Conservation (phyloP, 2,888 invertebrate species). For the Oscheius sp. region DNA sequence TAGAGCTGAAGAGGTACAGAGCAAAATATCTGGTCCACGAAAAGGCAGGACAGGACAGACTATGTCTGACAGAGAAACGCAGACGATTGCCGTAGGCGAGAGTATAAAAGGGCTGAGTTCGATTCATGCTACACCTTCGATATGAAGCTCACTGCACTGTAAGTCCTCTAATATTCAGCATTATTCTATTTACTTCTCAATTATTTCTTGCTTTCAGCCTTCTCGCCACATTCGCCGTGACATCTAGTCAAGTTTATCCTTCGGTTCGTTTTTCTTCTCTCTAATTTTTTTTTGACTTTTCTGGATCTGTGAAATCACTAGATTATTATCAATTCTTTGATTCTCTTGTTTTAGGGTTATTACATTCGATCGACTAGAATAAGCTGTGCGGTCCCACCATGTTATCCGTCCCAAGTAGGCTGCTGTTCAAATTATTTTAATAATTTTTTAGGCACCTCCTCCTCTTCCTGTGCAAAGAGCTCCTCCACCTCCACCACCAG, state of each 20-base stretch:
- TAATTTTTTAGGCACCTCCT: conserved; percentile 32
- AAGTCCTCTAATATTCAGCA: neutral
- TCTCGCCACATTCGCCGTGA: conserved; percentile 12
- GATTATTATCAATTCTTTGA: conserved; percentile 15
- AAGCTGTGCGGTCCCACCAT: conserved; percentile 36
- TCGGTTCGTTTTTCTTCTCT: neutral
- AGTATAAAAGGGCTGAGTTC: conserved; percentile 9
- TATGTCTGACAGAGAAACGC: conserved; percentile 15
- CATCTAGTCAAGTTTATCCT: conserved; percentile 19
- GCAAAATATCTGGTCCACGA: conserved; percentile 8
- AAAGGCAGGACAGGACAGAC: conserved; percentile 8
- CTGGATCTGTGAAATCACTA: neutral
- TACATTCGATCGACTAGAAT: neutral
- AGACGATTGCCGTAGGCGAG: conserved; percentile 18
- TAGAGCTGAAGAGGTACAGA: conserved; percentile 10
- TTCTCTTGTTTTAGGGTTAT: conserved; percentile 13
- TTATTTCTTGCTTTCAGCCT: conserved; percentile 3
- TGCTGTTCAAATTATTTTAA: no score
- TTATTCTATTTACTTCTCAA: neutral
- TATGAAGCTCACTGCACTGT: conserved; percentile 26
- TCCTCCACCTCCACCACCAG: conserved; percentile 33
- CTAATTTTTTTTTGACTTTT: neutral
- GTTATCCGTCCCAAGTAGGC: conserved; percentile 18
- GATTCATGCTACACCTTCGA: conserved; percentile 15
- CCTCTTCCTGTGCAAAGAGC: conserved; percentile 40